A percentile compares a stretch with the other conserved stretches of the same genome.
Evolutionary conservation across 2,113 vertebrate genomes (phyloP).

Genomic region (Pantherophis guttatus): DNA sequence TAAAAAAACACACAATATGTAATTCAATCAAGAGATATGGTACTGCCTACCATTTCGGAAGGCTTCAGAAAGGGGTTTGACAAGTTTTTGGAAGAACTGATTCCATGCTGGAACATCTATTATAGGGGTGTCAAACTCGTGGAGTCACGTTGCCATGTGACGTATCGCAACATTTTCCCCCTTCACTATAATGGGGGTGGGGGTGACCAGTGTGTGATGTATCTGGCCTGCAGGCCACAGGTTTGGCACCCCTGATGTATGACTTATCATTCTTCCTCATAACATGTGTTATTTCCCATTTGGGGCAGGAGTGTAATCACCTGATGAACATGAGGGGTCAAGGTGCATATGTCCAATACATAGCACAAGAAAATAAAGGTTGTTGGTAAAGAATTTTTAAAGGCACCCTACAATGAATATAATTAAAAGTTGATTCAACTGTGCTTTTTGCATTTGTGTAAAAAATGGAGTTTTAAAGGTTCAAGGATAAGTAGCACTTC

Average conservation of each 20-base stretch:
- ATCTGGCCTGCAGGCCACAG: too few relatives aligned
- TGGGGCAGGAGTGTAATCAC: neutral
- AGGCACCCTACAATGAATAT: neutral
- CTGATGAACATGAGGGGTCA: neutral
- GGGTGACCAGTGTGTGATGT: too few relatives aligned
- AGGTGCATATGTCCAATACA: neutral
- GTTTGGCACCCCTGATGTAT: neutral
- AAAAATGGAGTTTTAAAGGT: constrained; percentile 20
- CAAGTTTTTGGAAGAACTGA: neutral
- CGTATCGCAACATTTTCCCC: too few relatives aligned
- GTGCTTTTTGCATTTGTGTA: neutral
- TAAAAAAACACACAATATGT: neutral
- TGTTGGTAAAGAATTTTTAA: neutral
- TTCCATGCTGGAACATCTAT: neutral
- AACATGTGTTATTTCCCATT: neutral
- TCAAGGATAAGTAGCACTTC: constrained; percentile 34
- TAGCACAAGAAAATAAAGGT: neutral
- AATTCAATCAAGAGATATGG: neutral
- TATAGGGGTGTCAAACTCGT: too few relatives aligned
- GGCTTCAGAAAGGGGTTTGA: neutral
- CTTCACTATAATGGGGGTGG: too few relatives aligned
- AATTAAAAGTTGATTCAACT: neutral
- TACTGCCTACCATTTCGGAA: neutral
- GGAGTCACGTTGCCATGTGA: too few relatives aligned
- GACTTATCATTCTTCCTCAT: neutral